These are phyloP conservation scores for Patella pellucida DNA, from an alignment of 2,888 invertebrate genomes.

Conservation along the genomic window DNA sequence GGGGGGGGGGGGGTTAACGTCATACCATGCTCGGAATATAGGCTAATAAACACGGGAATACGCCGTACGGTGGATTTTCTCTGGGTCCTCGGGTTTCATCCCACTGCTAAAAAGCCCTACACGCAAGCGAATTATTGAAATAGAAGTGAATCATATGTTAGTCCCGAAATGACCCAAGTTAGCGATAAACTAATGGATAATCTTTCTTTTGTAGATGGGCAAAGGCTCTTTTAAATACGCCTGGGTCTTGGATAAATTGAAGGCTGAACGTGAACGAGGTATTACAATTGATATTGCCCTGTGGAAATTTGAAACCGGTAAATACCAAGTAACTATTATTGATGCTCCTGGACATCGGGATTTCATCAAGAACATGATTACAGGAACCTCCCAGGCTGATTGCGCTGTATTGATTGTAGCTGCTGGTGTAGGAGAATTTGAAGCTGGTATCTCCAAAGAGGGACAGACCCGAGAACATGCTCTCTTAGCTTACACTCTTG, in stretches of 20 bases:
- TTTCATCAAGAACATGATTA: conserved; percentile 99
- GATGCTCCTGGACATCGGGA: conserved; percentile 99
- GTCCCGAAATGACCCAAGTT: no score
- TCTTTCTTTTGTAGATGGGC: conserved; percentile 80
- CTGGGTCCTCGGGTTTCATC: no score
- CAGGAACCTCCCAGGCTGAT: conserved; percentile 89
- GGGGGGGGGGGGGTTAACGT: no score
- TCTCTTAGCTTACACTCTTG: conserved; percentile 96
- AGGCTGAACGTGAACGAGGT: conserved; percentile 99
- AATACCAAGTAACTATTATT: conserved; percentile 97
- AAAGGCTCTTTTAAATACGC: conserved; percentile 99
- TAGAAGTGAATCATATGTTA: no score
- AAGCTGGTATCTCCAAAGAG: conserved; percentile 99
- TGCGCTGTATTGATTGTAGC: conserved; percentile 99
- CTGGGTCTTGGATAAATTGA: conserved; percentile 99
- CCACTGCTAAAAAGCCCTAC: no score
- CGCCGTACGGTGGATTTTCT: no score
- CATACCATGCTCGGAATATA: no score
- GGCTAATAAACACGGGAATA: no score
- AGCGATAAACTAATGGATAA: no score
- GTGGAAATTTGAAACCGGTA: conserved; percentile 97
- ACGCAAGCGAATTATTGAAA: no score
- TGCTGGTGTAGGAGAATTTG: conserved; percentile 99
- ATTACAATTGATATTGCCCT: conserved; percentile 98
- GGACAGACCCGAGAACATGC: conserved; percentile 99